phyloP scores from a whole-genome alignment of 2,113 vertebrate species.

The Pollachius pollachius region DNA sequence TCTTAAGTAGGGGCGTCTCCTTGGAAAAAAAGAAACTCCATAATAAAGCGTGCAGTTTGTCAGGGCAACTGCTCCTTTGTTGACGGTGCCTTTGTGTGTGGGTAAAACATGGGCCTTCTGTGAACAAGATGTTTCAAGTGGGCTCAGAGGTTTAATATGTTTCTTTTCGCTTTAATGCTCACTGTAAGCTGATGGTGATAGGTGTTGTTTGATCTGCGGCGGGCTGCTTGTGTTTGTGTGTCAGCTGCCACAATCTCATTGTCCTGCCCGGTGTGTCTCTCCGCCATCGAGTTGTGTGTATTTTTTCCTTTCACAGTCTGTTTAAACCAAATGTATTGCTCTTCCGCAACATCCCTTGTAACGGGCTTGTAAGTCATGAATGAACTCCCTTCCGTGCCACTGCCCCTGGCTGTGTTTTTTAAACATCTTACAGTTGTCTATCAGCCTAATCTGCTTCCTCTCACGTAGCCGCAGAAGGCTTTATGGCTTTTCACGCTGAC shows the following conservation, averaged over 20 bases:
- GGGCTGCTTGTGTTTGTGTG: slow-evolving; percentile 36
- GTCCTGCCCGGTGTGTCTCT: slow-evolving; percentile 41
- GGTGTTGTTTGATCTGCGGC: slow-evolving; percentile 43
- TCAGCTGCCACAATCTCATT: slow-evolving; percentile 52
- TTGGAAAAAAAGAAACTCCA: slow-evolving; percentile 58
- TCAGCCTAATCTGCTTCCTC: slow-evolving; percentile 68
- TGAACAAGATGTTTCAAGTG: slow-evolving; percentile 34
- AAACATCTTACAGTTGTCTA: slow-evolving; percentile 70
- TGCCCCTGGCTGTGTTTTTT: slow-evolving; percentile 58
- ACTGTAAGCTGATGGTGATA: slow-evolving; percentile 48
- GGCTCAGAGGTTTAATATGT: slow-evolving; percentile 45
- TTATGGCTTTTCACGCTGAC: slow-evolving; percentile 40
- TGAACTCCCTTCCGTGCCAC: slow-evolving; percentile 69
- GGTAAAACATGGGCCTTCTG: slow-evolving; percentile 37
- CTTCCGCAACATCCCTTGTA: slow-evolving; percentile 69
- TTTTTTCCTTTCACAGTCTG: slow-evolving; percentile 46
- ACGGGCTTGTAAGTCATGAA: slow-evolving; percentile 75
- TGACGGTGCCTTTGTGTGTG: slow-evolving; percentile 29
- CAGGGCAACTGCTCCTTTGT: slow-evolving; percentile 43
- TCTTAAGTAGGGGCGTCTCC: slow-evolving; percentile 55
- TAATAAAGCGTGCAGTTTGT: slow-evolving; percentile 36
- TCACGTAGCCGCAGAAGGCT: slow-evolving; percentile 48
- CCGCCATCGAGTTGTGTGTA: slow-evolving; percentile 61
- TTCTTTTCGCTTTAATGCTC: slow-evolving; percentile 41
- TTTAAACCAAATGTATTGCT: slow-evolving; percentile 68